Percentiles rank a stretch among this genome's conserved stretches.
phyloP scores from a whole-genome alignment of 1,140 invertebrate species.

The Diorhabda sublineata region DNA sequence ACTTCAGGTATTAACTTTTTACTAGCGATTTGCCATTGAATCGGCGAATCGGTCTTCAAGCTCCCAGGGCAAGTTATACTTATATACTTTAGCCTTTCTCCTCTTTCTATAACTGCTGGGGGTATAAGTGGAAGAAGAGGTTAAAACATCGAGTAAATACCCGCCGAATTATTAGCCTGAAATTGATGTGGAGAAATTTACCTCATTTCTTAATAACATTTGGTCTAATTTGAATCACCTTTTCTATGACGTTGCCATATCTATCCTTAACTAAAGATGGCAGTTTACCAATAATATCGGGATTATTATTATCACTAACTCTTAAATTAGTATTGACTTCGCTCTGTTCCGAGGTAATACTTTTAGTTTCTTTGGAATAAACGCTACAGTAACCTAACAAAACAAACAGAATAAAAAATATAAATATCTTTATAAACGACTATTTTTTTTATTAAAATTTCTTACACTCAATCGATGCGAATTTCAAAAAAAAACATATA shows the following conservation, averaged over 20 bases:
- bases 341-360: not conserved
- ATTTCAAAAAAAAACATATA: too few relatives aligned
- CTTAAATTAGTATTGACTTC: not conserved
- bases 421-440: too few relatives aligned
- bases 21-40: slow-evolving; percentile 51
- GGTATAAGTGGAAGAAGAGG: slow-evolving; percentile 48
- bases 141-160: slow-evolving; percentile 55
- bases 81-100: slow-evolving; percentile 41
- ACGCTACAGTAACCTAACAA: slow-evolving; percentile 54
- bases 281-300: slow-evolving; percentile 42
- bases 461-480: too few relatives aligned
- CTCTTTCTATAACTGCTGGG: slow-evolving; percentile 49
- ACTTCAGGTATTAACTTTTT: slow-evolving; percentile 46
- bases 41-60: slow-evolving; percentile 49
- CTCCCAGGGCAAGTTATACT: slow-evolving; percentile 55
- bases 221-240: slow-evolving; percentile 27
- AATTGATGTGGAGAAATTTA: not conserved
- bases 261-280: slow-evolving; percentile 49
- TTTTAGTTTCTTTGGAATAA: slow-evolving; percentile 29
- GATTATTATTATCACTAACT: not conserved
- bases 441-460: too few relatives aligned
- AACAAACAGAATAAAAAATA: not conserved
- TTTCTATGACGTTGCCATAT: slow-evolving; percentile 53
- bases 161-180: slow-evolving; percentile 56
- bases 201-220: too few relatives aligned